Evolutionary conservation across 2,797 vertebrate species (phyloP), one percentile per base, ranked within the genome.

Genomic region (Poecilia wingei): DNA sequence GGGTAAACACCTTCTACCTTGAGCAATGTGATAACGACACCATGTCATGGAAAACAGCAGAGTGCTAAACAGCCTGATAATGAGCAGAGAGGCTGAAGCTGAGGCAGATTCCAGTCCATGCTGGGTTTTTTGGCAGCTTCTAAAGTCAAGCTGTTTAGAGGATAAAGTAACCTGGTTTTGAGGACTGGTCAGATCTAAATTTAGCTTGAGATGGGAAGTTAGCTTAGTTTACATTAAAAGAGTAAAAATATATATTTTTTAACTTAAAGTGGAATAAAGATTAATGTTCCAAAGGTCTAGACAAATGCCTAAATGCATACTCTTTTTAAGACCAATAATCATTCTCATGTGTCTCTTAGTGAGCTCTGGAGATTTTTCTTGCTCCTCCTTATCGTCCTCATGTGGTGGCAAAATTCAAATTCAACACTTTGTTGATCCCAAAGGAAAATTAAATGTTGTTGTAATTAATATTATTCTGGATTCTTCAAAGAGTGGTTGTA

Each of bases 1-100:
- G 86, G 83, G 87, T 84, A 92, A 90, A 91, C 84, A 87, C 79
- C 81, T 61, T 91, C 80, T 87, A 87, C 88, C 89, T 89, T 79
- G 51, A 84, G 85, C 84, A 70, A 78, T 61, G 70, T 78, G 76
- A 82, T 83, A 86, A 89, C 84, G 81, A 82, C 76, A 83, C 81
- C n/a, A 31, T 84, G 74, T 83, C 84, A 80, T 33, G 82, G 79
- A 86, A 84, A 88, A 81, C 87, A 72, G 81, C 49, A n/a, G 83
- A 57, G 79, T 78, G 46, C 79, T 91, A 79, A 91, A 85, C 51
- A 72, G 79, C 47, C 73, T 72, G 46, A 79, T 84, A 82, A 85
- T 79, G 81, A 89, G 79, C 82, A 66, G 49, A 59, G 80, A 82
- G 72, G 79, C 77, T 79, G 81, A 74, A 75, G 78, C 79, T 4